These are phyloP conservation scores for Hypsopygia costalis DNA, from an alignment of 2,888 invertebrate species.

Conservation along the genomic window DNA sequence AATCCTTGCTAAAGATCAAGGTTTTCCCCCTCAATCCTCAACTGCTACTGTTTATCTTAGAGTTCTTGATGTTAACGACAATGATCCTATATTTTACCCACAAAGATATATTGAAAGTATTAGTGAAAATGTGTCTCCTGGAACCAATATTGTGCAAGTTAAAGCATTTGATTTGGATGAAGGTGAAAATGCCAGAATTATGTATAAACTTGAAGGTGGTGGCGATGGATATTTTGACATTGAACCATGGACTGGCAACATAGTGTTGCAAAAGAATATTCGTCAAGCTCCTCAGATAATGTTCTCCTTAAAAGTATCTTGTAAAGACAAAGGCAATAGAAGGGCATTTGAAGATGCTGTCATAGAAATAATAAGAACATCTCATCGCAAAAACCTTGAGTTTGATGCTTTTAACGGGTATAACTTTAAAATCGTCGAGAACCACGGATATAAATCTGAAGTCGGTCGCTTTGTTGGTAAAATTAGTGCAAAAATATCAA, in stretches of 20 bases:
- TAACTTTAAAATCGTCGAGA: constrained; percentile 91
- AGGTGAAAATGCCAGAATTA: constrained; percentile 91
- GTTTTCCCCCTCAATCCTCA: constrained; percentile 93
- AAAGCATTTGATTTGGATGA: constrained; percentile 92
- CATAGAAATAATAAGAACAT: constrained; percentile 89
- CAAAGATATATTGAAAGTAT: constrained; percentile 90
- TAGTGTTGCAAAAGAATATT: constrained; percentile 84
- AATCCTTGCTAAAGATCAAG: constrained; percentile 95
- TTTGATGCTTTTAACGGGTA: constrained; percentile 90
- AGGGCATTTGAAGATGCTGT: constrained; percentile 86
- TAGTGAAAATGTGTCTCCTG: constrained; percentile 83
- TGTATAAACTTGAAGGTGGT: constrained; percentile 88
- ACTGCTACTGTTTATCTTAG: constrained; percentile 91
- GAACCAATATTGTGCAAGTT: constrained; percentile 86
- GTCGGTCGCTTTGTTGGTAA: constrained; percentile 88
- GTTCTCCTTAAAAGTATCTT: constrained; percentile 88
- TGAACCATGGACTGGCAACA: constrained; percentile 88
- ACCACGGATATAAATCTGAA: constrained; percentile 83
- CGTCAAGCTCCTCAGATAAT: constrained; percentile 83
- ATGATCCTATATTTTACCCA: constrained; percentile 95
- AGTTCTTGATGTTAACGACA: constrained; percentile 95
- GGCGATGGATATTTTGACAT: constrained; percentile 90
- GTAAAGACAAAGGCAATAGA: constrained; percentile 90
- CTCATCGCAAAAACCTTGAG: constrained; percentile 85
- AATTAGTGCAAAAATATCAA: constrained; percentile 83